A percentile compares a stretch with the other conserved stretches of the same genome.
phyloP scores from a whole-genome alignment of 2,113 vertebrate genomes.

The Desmodus rotundus region DNA sequence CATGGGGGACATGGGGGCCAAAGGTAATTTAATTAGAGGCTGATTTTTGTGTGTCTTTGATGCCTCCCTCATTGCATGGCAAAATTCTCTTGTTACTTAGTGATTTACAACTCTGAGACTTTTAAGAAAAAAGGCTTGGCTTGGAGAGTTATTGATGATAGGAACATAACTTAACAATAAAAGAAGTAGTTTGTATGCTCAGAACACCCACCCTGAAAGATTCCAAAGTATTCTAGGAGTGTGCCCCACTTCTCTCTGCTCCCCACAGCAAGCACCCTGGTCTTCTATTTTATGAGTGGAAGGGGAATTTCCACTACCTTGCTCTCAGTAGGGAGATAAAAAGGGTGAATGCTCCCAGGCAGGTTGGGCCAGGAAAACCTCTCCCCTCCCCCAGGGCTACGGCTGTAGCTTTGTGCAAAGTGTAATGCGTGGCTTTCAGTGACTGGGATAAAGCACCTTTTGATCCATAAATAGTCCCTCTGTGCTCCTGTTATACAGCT shows the following conservation, averaged over 20 bases:
- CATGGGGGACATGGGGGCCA: too few species aligned
- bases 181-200: constrained; percentile 2
- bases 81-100: not conserved
- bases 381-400: not conserved
- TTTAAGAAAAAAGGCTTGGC: not conserved
- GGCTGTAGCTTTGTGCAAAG: not conserved
- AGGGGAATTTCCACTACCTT: not conserved
- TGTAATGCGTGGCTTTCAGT: not conserved
- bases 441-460: not conserved
- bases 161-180: not conserved
- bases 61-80: not conserved
- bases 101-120: not conserved
- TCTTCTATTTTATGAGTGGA: not conserved
- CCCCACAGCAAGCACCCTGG: not conserved
- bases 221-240: not conserved
- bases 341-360: not conserved
- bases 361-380: not conserved
- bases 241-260: not conserved
- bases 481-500: not conserved
- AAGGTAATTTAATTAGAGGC: not conserved
- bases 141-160: not conserved
- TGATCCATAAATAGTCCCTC: not conserved
- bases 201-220: not conserved
- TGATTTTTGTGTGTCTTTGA: not conserved
- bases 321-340: not conserved